These are phyloP conservation scores for Cyprinodon variegatus DNA, from an alignment of 2,113 vertebrate genomes.

Conservation along the genomic window DNA sequence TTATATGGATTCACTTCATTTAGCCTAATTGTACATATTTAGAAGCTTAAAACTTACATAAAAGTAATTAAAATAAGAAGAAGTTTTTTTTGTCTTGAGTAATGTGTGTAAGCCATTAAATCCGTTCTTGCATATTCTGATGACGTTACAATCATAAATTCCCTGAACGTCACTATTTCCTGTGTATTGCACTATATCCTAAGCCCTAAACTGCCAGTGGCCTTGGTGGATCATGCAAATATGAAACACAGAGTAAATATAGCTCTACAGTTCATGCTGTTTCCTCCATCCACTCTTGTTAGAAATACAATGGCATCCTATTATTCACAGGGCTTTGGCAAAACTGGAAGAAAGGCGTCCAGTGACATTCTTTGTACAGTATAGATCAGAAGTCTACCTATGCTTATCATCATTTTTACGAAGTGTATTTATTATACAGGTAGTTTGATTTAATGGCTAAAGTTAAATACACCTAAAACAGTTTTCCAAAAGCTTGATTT, in stretches of 20 bases:
- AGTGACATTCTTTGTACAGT: constrained; percentile 23
- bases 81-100: too few species aligned
- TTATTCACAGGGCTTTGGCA: constrained; percentile 55
- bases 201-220: constrained; percentile 30
- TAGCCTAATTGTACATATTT: background rate
- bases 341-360: constrained; percentile 43
- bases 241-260: constrained; percentile 70
- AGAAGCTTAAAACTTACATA: background rate
- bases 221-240: constrained; percentile 64
- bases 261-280: constrained; percentile 63
- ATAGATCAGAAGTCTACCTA: background rate
- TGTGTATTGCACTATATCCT: background rate
- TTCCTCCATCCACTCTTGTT: constrained; percentile 69
- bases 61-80: background rate
- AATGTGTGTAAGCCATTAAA: background rate
- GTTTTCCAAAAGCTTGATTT: background rate
- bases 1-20: background rate
- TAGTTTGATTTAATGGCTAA: background rate
- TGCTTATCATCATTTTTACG: background rate
- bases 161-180: constrained; percentile 9
- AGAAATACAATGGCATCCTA: constrained; percentile 74
- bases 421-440: too few species aligned
- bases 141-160: background rate
- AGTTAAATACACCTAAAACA: background rate
- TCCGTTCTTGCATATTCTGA: background rate